phyloP scores from a whole-genome alignment of 2,113 vertebrate species.

The Sciurus niger region DNA sequence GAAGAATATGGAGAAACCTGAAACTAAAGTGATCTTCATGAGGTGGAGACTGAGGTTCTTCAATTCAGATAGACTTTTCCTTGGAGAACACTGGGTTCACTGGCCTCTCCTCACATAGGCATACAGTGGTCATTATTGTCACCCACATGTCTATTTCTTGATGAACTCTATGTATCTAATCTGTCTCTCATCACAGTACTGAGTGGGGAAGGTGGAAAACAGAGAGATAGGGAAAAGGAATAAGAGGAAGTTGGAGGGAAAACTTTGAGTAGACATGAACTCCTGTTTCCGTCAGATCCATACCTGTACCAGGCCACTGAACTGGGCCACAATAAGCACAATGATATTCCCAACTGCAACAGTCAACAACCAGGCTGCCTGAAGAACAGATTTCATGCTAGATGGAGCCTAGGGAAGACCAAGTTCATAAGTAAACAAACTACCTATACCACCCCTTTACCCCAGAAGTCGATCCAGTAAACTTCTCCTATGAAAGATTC shows the following conservation, averaged over 20 bases:
- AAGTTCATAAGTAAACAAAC: conserved; percentile 71
- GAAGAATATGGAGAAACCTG: conserved; percentile 34
- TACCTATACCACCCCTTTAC: neutral
- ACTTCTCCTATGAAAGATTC: neutral
- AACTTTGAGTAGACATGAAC: neutral
- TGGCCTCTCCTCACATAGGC: neutral
- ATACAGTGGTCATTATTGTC: neutral
- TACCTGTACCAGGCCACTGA: conserved; percentile 96
- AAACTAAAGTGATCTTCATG: neutral
- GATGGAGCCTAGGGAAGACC: conserved; percentile 92
- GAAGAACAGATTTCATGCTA: conserved; percentile 98
- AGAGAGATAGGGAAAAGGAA: neutral
- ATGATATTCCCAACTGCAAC: conserved; percentile 97
- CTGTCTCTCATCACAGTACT: neutral
- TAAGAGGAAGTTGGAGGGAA: neutral
- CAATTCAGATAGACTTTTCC: neutral
- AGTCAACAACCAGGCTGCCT: conserved; percentile 97
- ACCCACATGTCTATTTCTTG: conserved; percentile 7
- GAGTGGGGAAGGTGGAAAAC: neutral
- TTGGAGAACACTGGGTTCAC: conserved; percentile 14
- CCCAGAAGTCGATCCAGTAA: neutral
- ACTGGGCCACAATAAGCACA: conserved; percentile 96
- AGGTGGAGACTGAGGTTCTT: neutral
- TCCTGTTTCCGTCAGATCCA: conserved; percentile 28
- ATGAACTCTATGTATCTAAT: neutral